Evolutionary conservation across 2,113 vertebrate genomes (phyloP).

Genomic region (Chaetorhynchus papuensis): DNA sequence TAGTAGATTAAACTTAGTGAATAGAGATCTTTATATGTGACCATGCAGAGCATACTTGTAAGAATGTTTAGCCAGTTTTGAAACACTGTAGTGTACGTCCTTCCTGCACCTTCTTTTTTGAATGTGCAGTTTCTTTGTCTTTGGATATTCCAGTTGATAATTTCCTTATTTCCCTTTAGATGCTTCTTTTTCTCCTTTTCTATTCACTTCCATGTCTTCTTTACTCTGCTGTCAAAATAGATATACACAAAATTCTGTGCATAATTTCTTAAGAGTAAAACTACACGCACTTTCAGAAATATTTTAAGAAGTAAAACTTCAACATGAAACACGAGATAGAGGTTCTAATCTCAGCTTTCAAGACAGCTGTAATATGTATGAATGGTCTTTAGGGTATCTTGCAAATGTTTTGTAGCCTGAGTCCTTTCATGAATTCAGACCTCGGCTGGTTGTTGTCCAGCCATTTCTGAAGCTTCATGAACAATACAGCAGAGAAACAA

Average conservation of each 20-base stretch:
- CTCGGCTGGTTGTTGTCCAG: fast-evolving
- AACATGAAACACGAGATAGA: background rate
- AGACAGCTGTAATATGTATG: background rate
- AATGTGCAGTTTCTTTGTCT: constrained; percentile 42
- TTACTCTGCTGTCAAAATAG: constrained; percentile 55
- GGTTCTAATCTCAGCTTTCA: background rate
- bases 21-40: constrained; percentile 45
- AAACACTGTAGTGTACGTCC: constrained; percentile 24
- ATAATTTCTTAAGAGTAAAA: background rate
- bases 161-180: constrained; percentile 31
- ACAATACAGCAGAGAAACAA: background rate
- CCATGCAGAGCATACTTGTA: constrained; percentile 16
- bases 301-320: background rate
- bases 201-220: constrained; percentile 59
- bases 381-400: background rate
- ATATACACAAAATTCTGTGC: background rate
- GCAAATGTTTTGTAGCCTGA: background rate
- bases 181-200: constrained; percentile 33
- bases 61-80: constrained; percentile 37
- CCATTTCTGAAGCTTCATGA: fast-evolving
- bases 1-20: constrained; percentile 45
- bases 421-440: background rate
- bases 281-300: background rate
- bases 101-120: constrained; percentile 35
- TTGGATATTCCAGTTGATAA: constrained; percentile 13